Conservation (phyloP, 2,797 vertebrate genomes). For the Sparidentex hasta region DNA sequence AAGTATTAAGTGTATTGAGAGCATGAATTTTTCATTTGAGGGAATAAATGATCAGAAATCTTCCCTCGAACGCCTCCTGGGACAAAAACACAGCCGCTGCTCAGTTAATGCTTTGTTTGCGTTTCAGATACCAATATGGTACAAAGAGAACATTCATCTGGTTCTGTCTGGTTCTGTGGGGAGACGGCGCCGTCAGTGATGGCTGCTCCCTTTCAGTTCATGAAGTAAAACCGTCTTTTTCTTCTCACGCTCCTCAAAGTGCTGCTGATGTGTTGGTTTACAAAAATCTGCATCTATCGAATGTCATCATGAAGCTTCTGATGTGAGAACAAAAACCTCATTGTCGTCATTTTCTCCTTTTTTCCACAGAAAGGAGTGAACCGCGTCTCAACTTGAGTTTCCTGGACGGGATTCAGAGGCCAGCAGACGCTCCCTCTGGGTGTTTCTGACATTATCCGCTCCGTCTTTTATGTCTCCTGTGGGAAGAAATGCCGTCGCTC, state of each 20-base stretch:
- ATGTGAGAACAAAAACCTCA: slow-evolving; percentile 14
- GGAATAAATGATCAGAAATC: slow-evolving; percentile 17
- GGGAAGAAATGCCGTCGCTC: not conserved
- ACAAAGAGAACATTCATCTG: slow-evolving; percentile 48
- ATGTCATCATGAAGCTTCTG: not conserved
- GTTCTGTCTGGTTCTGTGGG: not conserved
- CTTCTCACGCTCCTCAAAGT: not conserved
- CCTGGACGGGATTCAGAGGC: slow-evolving; percentile 1
- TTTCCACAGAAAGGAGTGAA: not conserved
- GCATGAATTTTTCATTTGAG: slow-evolving; percentile 6
- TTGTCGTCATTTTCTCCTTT: not conserved
- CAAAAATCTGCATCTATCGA: slow-evolving; percentile 14
- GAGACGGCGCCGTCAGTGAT: not conserved
- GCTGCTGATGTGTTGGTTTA: slow-evolving; percentile 27
- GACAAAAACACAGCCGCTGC: not conserved
- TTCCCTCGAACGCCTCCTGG: not conserved
- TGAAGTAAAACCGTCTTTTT: not conserved
- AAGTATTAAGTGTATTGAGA: not conserved
- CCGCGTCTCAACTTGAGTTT: not conserved
- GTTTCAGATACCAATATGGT: slow-evolving; percentile 67
- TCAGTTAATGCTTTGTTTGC: not conserved
- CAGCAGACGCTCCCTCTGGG: not conserved
- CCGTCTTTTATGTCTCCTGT: not conserved
- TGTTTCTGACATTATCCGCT: slow-evolving; percentile 20
- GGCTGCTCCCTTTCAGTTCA: slow-evolving; percentile 17